Conservation (phyloP, 2,797 vertebrate species). For the Allobates femoralis region DNA sequence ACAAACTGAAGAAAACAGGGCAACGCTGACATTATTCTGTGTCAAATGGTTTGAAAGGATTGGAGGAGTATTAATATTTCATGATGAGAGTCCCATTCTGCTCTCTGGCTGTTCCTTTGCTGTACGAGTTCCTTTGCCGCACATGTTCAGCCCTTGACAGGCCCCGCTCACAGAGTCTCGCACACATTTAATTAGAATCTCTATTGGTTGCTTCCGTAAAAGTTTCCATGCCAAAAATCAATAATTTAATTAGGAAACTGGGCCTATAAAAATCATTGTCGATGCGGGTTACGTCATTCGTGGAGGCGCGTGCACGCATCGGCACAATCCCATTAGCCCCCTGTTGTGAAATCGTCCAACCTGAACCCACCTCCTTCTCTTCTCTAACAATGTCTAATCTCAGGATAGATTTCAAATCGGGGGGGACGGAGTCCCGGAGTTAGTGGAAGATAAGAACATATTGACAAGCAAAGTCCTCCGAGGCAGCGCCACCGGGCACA, state of each 20-base stretch:
- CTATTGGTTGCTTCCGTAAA: constrained; percentile 59
- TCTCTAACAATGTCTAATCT: constrained; percentile 53
- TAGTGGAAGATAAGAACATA: constrained; percentile 48
- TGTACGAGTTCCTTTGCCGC: constrained; percentile 21
- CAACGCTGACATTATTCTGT: constrained; percentile 40
- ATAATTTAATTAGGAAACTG: constrained; percentile 63
- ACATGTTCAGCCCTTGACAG: constrained; percentile 41
- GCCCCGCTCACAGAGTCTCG: constrained; percentile 13
- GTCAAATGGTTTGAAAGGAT: constrained; percentile 55
- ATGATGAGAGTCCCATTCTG: constrained; percentile 42
- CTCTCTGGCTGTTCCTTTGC: constrained; percentile 39
- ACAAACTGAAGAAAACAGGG: constrained; percentile 25
- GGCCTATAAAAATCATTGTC: constrained; percentile 52
- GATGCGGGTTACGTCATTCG: constrained; percentile 19
- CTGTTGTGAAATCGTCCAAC: constrained; percentile 48
- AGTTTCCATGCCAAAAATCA: constrained; percentile 59
- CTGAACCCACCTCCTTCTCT: constrained; percentile 38
- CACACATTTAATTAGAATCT: constrained; percentile 57
- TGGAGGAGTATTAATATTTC: constrained; percentile 59
- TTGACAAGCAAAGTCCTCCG: constrained; percentile 34
- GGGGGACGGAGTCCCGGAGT: constrained; percentile 31
- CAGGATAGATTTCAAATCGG: constrained; percentile 53
- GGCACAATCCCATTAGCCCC: constrained; percentile 59
- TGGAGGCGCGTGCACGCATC: neutral
- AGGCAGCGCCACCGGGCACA: constrained; percentile 22